Base-by-base conservation (phyloP, 2,113 vertebrate genomes). In the Pyxicephalus adspersus region DNA sequence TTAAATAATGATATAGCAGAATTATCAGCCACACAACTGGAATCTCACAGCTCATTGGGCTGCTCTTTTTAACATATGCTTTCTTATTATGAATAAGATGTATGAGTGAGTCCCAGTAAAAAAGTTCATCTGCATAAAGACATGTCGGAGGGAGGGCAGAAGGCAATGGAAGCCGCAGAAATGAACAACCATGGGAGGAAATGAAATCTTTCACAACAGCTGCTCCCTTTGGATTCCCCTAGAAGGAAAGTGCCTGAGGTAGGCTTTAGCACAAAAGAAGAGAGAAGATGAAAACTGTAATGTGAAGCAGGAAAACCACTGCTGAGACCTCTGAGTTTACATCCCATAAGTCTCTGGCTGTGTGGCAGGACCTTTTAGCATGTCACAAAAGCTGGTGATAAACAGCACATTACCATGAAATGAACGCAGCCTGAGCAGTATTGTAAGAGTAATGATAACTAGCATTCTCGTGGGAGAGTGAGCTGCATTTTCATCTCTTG, bases 221-320 rank as follows among this genome's bases (percentile, higher is more conserved):
- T 96, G 94, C 90, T 96, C 93, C 93, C 91, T 92, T 94, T 89
- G 92, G 94, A 94, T 89, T 89, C 93, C 90, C 92, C 89, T 89
- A 91, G 91, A 93, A 95, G 92, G 92, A 91, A 91, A 92, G 86
- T 92, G 94, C 94, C 94, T 87, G 94, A 95, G 93, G 92, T 92
- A 90, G 91, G 84, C 87, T 89, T 88, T 23, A 76, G 90, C 92
- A 95, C 94, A 95, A 95, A 95, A 91, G 93, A 94, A 93, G 93
- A 95, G 94, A 94, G 93, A 89, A 89, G 94, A 93, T 93, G 92
- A 93, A 92, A 95, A 90, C 91, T 91, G 87, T 86, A 90, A 94
- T 94, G 91, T 88, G 91, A 91, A 94, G 92, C 90, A 91, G 92
- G 93, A 89, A 94, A 94, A 93, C 90, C 94, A 95, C 91, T 92